Base-by-base conservation (phyloP, 2,113 vertebrate species). In the Prietella phreatophila region DNA sequence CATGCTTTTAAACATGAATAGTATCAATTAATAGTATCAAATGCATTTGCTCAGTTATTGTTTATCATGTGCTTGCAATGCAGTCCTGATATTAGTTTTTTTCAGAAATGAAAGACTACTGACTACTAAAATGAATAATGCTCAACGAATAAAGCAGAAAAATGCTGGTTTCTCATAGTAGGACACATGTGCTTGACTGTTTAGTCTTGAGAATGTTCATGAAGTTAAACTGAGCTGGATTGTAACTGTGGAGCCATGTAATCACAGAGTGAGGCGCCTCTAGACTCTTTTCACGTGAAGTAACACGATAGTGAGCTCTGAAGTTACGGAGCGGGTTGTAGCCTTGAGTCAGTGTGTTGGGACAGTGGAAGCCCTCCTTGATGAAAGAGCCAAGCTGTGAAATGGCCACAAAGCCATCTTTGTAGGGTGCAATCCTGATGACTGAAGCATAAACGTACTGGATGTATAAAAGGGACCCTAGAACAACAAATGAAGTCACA, bases 391-490 rank as follows among this genome's bases (percentile, higher is more conserved):
- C 96, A 0, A 91, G 91, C 90, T 92, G 92, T 0, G 94, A 93
- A 71, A 95, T 33, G 0, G 95, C 96, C 36, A 95, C 90, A 5
- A 97, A 96, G 39, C 96, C 94, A 0, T 94, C 94, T 82, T 93
- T 89, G 9, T 91, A 94, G 5, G 96, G 92, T 47, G 93, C 50
- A 53, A 95, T 95, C 56, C 90, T 92, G 79, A 93, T 92, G 0
- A 96, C 92, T 0, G 95, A 80, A 0, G 95, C 91, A 36, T 96
- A 93, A 33, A 96, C 91, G 11, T 93, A 93, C 92, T 96, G 96
- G 1, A 94, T 93, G 0, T 92, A 93, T 63, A 98, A 91, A 36
- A 96, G 93, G 8, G 92, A 89, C 6, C 96, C 96, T 97, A 92
- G 0, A 89, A 81, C 15, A 2, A 87, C 14, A 67, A 56, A 42